Conservation (phyloP, 2,888 invertebrate genomes). For the Vanessa cardui region DNA sequence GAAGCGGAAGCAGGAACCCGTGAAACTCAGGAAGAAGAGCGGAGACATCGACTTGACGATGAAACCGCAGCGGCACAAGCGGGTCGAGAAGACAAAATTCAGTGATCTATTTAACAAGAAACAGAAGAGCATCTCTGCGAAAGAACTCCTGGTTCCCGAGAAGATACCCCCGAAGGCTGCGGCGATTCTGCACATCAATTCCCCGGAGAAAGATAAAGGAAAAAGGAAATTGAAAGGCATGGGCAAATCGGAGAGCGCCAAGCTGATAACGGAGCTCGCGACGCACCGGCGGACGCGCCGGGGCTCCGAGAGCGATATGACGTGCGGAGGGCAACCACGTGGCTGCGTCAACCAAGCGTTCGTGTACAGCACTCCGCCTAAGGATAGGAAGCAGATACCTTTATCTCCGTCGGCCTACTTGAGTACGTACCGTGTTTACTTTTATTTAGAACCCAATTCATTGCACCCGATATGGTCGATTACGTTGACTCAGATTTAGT, state of each 20-base stretch:
- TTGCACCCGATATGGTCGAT: conserved; percentile 21
- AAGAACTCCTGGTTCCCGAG: conserved; percentile 73
- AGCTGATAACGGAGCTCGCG: conserved; percentile 62
- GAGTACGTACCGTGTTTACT: conserved; percentile 65
- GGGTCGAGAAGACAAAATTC: conserved; percentile 74
- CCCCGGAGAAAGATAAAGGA: conserved; percentile 57
- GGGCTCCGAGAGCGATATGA: conserved; percentile 75
- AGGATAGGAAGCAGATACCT: conserved; percentile 68
- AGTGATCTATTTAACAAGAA: conserved; percentile 78
- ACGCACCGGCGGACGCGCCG: conserved; percentile 63
- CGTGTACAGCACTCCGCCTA: conserved; percentile 79
- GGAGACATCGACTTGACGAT: conserved; percentile 73
- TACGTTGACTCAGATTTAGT: conserved; percentile 18
- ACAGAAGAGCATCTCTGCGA: conserved; percentile 72
- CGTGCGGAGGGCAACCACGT: conserved; percentile 57
- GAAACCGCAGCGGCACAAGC: conserved; percentile 67
- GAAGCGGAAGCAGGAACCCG: conserved; percentile 65
- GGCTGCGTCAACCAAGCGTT: conserved; percentile 76
- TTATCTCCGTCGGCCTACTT: conserved; percentile 73
- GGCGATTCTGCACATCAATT: conserved; percentile 83
- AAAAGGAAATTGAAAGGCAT: conserved; percentile 70
- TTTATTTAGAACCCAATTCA: conserved; percentile 33
- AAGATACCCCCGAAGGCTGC: conserved; percentile 85
- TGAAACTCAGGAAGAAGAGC: conserved; percentile 66
- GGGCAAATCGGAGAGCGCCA: conserved; percentile 72